These are phyloP conservation scores for Rhodophaea formosa DNA, from an alignment of 2,888 invertebrate species.

Conservation along the genomic window DNA sequence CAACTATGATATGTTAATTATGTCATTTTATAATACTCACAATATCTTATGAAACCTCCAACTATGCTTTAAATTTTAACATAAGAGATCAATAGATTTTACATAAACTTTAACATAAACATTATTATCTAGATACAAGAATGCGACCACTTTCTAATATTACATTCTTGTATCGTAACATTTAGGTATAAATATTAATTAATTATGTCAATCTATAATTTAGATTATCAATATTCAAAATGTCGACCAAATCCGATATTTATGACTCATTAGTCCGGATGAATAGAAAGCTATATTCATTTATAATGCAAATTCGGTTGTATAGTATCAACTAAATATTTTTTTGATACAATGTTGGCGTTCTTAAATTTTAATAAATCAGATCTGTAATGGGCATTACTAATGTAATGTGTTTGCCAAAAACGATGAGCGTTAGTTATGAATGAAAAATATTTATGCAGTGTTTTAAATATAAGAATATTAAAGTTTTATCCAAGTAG, in stretches of 20 bases:
- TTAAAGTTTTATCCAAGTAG: too few species aligned
- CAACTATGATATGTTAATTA: too few species aligned
- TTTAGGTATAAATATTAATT: constrained; percentile 15
- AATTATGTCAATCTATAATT: constrained; percentile 13
- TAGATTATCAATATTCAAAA: constrained; percentile 9
- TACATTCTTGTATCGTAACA: constrained; percentile 10
- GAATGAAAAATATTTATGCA: not conserved
- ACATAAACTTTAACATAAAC: not conserved
- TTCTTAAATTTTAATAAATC: not conserved
- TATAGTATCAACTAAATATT: not conserved
- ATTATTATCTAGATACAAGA: not conserved
- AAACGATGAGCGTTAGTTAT: not conserved
- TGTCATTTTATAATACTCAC: too few species aligned
- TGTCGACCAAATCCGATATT: constrained; percentile 9
- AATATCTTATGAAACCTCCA: too few species aligned
- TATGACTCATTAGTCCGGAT: constrained; percentile 2
- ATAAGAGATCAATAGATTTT: too few species aligned
- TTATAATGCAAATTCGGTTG: constrained; percentile 10
- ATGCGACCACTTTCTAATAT: constrained; percentile 11
- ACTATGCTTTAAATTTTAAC: too few species aligned
- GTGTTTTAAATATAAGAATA: too few species aligned
- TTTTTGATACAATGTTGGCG: not conserved
- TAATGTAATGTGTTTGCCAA: not conserved
- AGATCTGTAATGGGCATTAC: not conserved
- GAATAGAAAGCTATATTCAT: constrained; percentile 13